Evolutionary conservation across 2,113 vertebrate species (phyloP).

Genomic region (Puffinus mauretanicus): DNA sequence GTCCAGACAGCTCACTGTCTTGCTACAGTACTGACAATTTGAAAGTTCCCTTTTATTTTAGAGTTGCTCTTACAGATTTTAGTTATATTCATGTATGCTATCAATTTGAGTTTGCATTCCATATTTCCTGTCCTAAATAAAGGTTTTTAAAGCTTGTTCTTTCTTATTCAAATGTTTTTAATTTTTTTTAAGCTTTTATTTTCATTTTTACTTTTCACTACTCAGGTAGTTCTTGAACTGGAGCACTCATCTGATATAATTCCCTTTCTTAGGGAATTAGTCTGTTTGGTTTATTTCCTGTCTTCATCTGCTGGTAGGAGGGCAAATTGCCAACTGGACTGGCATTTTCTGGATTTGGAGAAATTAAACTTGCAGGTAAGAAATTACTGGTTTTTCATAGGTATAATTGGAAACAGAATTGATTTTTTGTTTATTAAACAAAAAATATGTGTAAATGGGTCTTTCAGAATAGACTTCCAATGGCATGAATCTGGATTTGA

Average conservation of each 20-base stretch:
- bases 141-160: constrained; percentile 43
- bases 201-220: constrained; percentile 58
- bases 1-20: constrained; percentile 35
- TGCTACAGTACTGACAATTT: not conserved
- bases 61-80: constrained; percentile 30
- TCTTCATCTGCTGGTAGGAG: constrained; percentile 67
- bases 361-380: constrained; percentile 68
- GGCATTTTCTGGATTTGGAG: constrained; percentile 65
- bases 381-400: constrained; percentile 41
- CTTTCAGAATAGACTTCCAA: not conserved
- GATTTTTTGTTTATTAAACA: not conserved
- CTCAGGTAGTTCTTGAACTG: constrained; percentile 66
- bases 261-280: constrained; percentile 64
- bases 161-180: constrained; percentile 22
- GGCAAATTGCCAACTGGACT: constrained; percentile 61
- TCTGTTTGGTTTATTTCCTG: constrained; percentile 66
- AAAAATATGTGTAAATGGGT: not conserved
- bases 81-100: constrained; percentile 30
- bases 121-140: constrained; percentile 17
- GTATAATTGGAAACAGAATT: constrained; percentile 1
- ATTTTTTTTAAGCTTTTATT: constrained; percentile 61
- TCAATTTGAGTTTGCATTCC: constrained; percentile 56
- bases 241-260: constrained; percentile 54
- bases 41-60: constrained; percentile 19
- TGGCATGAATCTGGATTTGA: not conserved